phyloP scores from a whole-genome alignment of 2,113 vertebrate genomes.

The Protomyctophum bolini region DNA sequence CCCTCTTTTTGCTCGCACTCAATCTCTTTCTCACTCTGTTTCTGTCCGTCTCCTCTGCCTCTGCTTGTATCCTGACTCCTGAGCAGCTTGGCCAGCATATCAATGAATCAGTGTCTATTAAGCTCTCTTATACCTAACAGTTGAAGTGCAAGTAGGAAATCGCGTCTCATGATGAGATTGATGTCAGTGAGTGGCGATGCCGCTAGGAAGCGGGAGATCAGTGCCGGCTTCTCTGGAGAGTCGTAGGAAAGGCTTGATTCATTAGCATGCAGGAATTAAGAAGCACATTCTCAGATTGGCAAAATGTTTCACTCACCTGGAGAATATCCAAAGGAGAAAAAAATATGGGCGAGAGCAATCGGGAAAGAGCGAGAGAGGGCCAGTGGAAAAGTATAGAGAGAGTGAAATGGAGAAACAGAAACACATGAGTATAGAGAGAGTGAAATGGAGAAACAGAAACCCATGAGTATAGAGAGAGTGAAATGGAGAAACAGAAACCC shows the following conservation, averaged over 20 bases:
- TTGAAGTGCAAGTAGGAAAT: conserved; percentile 52
- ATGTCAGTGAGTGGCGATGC: conserved; percentile 56
- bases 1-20: conserved; percentile 5
- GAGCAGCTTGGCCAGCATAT: conserved; percentile 52
- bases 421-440: too few relatives aligned
- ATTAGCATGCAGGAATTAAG: conserved; percentile 61
- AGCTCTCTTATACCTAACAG: conserved; percentile 33
- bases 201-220: conserved; percentile 60
- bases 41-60: conserved; percentile 44
- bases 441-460: too few relatives aligned
- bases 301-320: conserved; percentile 35
- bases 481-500: too few relatives aligned
- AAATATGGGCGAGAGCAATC: conserved; percentile 8
- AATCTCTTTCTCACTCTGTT: conserved; percentile 38
- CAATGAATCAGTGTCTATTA: conserved; percentile 65
- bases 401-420: neutral
- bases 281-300: conserved; percentile 49
- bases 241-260: conserved; percentile 51
- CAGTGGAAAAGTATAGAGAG: conserved; percentile 7
- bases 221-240: conserved; percentile 48
- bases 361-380: neutral
- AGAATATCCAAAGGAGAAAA: conserved; percentile 47
- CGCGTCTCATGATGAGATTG: conserved; percentile 47
- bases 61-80: conserved; percentile 46
- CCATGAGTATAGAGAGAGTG: too few relatives aligned